phyloP scores from a whole-genome alignment of 1,140 invertebrate species.

The Ips typographus region DNA sequence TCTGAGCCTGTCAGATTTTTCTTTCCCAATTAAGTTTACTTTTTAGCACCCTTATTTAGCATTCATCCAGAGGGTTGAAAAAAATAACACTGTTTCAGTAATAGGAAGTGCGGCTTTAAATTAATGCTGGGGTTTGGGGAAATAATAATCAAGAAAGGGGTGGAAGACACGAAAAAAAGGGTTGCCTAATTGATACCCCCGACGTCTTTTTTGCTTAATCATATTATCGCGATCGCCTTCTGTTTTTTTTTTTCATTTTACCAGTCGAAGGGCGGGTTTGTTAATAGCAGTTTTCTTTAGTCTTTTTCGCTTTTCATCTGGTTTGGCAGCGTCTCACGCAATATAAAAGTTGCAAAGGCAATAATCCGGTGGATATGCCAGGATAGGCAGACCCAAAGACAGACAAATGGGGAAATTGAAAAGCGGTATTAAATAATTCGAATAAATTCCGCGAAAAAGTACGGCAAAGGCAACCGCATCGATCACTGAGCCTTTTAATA shows the following conservation, averaged over 20 bases:
- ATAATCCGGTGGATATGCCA: background rate
- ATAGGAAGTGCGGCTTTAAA: background rate
- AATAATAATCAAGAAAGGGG: background rate
- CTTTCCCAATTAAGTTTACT: constrained; percentile 27
- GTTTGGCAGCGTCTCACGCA: no score
- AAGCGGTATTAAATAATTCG: constrained; percentile 21
- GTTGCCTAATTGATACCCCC: constrained; percentile 17
- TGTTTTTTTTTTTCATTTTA: background rate
- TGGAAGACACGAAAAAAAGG: constrained; percentile 2
- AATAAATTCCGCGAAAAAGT: constrained; percentile 19
- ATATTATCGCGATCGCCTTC: background rate
- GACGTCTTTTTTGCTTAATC: constrained; percentile 12
- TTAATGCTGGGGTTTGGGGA: no score
- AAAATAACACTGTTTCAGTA: background rate
- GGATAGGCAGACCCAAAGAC: background rate
- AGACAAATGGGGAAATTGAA: constrained; percentile 4
- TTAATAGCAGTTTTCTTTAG: constrained; percentile 2
- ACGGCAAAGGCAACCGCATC: constrained; percentile 2
- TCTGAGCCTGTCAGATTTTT: background rate
- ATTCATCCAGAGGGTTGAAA: no score
- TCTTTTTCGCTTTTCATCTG: background rate
- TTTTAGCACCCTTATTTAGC: constrained; percentile 18
- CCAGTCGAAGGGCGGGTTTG: background rate
- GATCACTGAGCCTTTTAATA: constrained; percentile 24
- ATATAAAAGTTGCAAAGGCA: no score